phyloP scores from a whole-genome alignment of 2,797 vertebrate species.

The Carapus acus region DNA sequence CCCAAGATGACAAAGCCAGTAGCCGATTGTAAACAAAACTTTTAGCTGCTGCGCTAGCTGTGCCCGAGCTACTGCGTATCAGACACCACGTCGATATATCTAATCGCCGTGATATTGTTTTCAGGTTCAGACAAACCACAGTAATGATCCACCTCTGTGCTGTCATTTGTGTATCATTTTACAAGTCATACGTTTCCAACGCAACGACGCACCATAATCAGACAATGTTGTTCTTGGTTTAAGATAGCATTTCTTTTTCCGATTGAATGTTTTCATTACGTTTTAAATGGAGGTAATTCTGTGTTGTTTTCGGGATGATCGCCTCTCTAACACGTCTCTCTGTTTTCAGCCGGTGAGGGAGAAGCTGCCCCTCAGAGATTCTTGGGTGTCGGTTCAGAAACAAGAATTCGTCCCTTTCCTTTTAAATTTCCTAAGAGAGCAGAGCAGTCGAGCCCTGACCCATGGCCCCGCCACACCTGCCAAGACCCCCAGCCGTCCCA shows the following conservation, averaged over 20 bases:
- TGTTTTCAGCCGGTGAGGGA: slow-evolving; percentile 66
- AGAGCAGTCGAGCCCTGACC: slow-evolving; percentile 86
- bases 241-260: too few species aligned
- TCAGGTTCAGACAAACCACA: background rate
- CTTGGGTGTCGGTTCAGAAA: slow-evolving; percentile 66
- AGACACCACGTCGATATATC: slow-evolving; percentile 11
- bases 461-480: slow-evolving; percentile 92
- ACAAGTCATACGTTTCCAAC: too few species aligned
- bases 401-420: slow-evolving; percentile 94
- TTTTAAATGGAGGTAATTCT: too few species aligned
- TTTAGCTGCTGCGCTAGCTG: slow-evolving; percentile 54
- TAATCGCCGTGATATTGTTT: too few species aligned
- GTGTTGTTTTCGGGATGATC: too few species aligned
- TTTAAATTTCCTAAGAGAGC: slow-evolving; percentile 92
- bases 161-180: too few species aligned
- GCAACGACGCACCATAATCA: too few species aligned
- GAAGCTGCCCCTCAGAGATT: slow-evolving; percentile 48
- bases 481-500: slow-evolving; percentile 80
- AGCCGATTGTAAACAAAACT: slow-evolving; percentile 68
- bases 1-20: slow-evolving; percentile 48
- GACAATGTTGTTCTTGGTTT: too few species aligned
- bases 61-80: slow-evolving; percentile 18
- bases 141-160: too few species aligned
- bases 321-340: background rate
- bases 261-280: too few species aligned